A percentile compares a stretch with the other conserved stretches of the same genome.
These are phyloP conservation scores for Mythimna albipuncta DNA, from an alignment of 2,888 invertebrate genomes.

Conservation along the genomic window DNA sequence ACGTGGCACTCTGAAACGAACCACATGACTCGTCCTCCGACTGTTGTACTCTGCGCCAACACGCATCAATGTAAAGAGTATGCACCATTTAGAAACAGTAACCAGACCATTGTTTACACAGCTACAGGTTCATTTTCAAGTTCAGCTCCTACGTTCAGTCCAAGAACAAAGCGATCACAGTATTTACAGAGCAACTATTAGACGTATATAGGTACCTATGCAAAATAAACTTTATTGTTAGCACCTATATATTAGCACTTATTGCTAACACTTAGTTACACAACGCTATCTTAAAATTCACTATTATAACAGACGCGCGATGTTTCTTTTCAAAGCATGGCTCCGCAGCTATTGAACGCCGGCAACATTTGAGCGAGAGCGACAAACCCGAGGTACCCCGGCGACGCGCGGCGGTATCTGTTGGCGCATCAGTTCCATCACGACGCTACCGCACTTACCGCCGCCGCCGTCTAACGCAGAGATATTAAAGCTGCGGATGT, in stretches of 20 bases:
- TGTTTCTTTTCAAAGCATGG: neutral
- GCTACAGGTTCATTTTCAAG: no score
- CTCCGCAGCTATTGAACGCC: neutral
- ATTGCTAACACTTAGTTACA: no score
- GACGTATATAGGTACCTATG: neutral
- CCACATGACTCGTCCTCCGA: no score
- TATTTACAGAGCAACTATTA: neutral
- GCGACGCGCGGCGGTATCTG: constrained; percentile 3
- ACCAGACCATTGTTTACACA: no score
- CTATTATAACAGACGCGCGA: neutral
- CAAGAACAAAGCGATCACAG: neutral
- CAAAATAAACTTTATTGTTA: neutral
- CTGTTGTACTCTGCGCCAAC: no score
- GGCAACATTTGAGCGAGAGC: neutral
- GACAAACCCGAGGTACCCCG: neutral
- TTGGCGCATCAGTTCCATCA: constrained; percentile 4
- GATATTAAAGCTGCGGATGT: constrained; percentile 36
- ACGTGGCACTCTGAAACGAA: neutral
- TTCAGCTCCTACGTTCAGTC: no score
- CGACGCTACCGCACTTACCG: constrained; percentile 1
- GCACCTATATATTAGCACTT: no score
- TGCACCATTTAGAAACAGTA: no score
- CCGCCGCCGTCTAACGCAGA: constrained; percentile 5
- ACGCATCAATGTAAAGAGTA: no score
- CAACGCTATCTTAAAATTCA: neutral